Conservation (phyloP, 30 jellyfish, hydroid and myxozoan species). For the Mastigias papua region DNA sequence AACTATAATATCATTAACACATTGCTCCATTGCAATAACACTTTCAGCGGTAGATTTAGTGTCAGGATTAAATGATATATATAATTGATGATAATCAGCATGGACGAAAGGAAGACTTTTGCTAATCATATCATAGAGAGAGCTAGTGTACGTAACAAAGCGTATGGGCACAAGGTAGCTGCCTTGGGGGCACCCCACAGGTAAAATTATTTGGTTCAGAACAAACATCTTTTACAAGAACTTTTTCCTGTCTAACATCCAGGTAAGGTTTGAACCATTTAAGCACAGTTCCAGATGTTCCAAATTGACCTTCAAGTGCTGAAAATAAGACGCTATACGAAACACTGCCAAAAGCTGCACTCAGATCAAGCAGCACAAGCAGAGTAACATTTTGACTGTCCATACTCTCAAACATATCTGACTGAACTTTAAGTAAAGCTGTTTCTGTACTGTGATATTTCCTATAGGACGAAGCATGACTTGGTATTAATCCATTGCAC, state of each 20-base stretch:
- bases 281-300: constrained; percentile 59
- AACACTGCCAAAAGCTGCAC: constrained; percentile 4
- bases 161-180: too few relatives aligned
- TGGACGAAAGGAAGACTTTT: too few relatives aligned
- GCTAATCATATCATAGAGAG: too few relatives aligned
- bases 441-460: constrained; percentile 58
- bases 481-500: constrained; percentile 51
- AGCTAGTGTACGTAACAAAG: too few relatives aligned
- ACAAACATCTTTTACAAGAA: constrained; percentile 6
- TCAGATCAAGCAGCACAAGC: constrained; percentile 1
- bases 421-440: constrained; percentile 63
- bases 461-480: constrained; percentile 54
- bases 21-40: too few relatives aligned
- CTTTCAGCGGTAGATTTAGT: too few relatives aligned
- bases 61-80: too few relatives aligned
- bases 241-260: constrained; percentile 14
- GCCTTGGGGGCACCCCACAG: not conserved
- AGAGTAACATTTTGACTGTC: constrained; percentile 28
- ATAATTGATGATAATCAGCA: too few relatives aligned
- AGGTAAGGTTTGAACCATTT: constrained; percentile 46
- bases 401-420: constrained; percentile 52
- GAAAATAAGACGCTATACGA: constrained; percentile 2
- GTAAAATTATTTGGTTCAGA: not conserved
- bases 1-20: too few relatives aligned
- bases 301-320: constrained; percentile 26